phyloP scores from a whole-genome alignment of 37 sponge, comb jelly and placozoan species.

The Bolinopsis microptera region DNA sequence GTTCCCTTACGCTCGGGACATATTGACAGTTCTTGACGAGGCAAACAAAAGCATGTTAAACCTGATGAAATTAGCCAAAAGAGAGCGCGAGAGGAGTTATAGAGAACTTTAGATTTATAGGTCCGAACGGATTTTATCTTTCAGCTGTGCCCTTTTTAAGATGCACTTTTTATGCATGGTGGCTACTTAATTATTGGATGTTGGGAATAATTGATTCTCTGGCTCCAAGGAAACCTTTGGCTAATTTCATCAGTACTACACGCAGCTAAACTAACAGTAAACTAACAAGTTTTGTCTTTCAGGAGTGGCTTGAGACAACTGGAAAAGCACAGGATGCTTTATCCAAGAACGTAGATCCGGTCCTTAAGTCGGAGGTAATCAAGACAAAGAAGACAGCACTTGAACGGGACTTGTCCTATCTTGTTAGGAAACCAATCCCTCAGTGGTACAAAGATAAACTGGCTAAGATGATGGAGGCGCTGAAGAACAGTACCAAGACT shows the following conservation, averaged over 20 bases:
- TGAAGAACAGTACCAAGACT: constrained; percentile 8
- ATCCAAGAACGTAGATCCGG: not conserved
- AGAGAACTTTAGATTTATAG: not conserved
- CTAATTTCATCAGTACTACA: too few relatives aligned
- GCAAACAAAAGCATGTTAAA: not conserved
- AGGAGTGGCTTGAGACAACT: constrained; percentile 8
- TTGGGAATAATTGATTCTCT: too few relatives aligned
- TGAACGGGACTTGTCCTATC: constrained; percentile 23
- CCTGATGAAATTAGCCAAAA: not conserved
- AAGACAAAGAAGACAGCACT: not conserved
- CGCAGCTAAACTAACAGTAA: too few relatives aligned
- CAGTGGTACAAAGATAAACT: constrained; percentile 63
- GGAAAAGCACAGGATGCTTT: not conserved
- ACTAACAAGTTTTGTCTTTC: too few relatives aligned
- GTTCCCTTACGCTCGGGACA: not conserved
- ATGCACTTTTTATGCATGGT: too few relatives aligned
- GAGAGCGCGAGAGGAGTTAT: not conserved
- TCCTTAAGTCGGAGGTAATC: not conserved
- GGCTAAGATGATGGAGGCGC: constrained; percentile 49
- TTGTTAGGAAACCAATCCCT: constrained; percentile 61
- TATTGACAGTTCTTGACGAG: not conserved
- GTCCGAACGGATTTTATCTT: not conserved
- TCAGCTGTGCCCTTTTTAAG: not conserved
- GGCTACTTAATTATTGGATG: too few relatives aligned
- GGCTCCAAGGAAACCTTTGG: too few relatives aligned